Evolutionary conservation across 2,113 vertebrate genomes (phyloP).

Genomic region (Psammodynastes pulverulentus): DNA sequence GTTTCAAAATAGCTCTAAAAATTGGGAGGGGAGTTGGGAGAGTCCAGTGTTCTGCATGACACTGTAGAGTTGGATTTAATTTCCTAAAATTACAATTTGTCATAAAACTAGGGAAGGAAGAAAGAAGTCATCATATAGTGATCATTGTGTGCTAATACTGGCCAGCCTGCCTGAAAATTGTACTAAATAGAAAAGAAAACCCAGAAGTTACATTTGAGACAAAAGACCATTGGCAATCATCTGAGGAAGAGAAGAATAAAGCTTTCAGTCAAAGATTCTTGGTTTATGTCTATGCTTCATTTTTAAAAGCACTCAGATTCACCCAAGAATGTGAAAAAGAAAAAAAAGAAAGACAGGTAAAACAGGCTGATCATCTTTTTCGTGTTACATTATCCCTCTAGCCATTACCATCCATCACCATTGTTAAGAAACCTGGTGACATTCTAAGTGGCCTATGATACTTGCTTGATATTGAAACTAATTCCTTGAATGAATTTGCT

Average conservation of each 20-base stretch:
- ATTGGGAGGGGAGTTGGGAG: neutral
- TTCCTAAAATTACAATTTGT: neutral
- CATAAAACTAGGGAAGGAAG: neutral
- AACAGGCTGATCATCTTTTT: slow-evolving; percentile 20
- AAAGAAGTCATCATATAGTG: neutral
- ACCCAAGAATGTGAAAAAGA: slow-evolving; percentile 8
- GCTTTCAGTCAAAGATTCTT: neutral
- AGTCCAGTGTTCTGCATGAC: neutral
- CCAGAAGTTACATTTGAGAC: neutral
- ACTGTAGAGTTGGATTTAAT: neutral
- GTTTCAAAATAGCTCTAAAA: neutral
- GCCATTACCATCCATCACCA: slow-evolving; percentile 37
- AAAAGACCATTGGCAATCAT: neutral
- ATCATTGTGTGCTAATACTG: neutral
- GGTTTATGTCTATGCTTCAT: neutral
- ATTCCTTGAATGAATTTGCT: slow-evolving; percentile 46
- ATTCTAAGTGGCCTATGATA: slow-evolving; percentile 57
- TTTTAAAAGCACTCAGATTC: slow-evolving; percentile 27
- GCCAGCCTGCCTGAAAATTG: neutral
- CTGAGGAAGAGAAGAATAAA: neutral
- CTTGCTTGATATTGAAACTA: slow-evolving; percentile 51
- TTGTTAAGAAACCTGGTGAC: slow-evolving; percentile 43
- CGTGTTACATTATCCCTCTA: slow-evolving; percentile 45
- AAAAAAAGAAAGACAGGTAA: slow-evolving; percentile 35
- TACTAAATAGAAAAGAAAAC: neutral